Evolutionary conservation across 1,140 invertebrate species (phyloP), one percentile per base, ranked within the genome.

Genomic region (Meloidogyne floridensis): DNA sequence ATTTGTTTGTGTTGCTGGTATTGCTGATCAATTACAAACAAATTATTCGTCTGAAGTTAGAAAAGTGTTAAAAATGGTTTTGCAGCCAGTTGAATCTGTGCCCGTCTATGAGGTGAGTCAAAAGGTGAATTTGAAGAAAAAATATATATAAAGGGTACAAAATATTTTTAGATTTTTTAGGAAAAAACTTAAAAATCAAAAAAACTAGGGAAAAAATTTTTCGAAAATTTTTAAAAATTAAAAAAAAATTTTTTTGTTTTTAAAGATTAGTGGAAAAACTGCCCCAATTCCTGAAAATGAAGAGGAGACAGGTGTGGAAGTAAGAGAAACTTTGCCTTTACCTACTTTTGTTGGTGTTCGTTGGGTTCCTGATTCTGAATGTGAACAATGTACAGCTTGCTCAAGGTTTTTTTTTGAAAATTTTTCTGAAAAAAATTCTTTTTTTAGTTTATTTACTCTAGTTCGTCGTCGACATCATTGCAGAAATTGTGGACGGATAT

Each of bases 1-100:
- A 7, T 98, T 98, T 92, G 96, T 98, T 0, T 98, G 96, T 88
- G 96, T 98, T 85, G 95, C 96, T 75, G 97, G 96, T 7, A 97
- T 98, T 0, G 97, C 97, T 2, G 97, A 99, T 91, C 97, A 99
- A 90, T 91, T 99, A n/a, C 97, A 99, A 91, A 98, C 96, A 0
- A 99, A 98, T 91, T 98, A 96, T 90, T 97, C 97, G 2, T 95
- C 95, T 20, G 97, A 99, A 91, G 91, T 99, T 43, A 92, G 97
- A 6, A 95, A 97, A 90, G 98, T 98, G 79, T 92, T 99, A 32
- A 96, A 97, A 88, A 94, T 94, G 79, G 96, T 98, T 69, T 98
- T 98, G 91, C 88, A 90, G 77, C 88, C 88, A 11, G 81, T 88
- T 18, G 88, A 89, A 75, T 80, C 85, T 32, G 83, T 87, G n/a